Percentiles rank a stretch among this genome's conserved stretches.
Evolutionary conservation across 2,113 vertebrate genomes (phyloP).

Genomic region (Micronycteris hirsuta): DNA sequence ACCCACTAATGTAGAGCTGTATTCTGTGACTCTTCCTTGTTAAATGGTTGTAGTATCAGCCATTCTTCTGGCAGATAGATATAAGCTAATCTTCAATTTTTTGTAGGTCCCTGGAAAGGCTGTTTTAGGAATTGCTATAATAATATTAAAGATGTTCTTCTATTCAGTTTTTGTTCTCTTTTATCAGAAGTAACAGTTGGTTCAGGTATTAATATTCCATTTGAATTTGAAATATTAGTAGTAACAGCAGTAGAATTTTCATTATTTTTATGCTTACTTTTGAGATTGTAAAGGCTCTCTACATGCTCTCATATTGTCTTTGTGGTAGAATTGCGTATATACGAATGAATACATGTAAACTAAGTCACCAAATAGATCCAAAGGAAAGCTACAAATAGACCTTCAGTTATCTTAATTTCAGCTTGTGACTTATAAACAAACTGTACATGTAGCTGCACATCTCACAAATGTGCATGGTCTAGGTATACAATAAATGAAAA

Average conservation of each 20-base stretch:
- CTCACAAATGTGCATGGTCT: not conserved
- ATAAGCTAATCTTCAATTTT: not conserved
- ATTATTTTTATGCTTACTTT: not conserved
- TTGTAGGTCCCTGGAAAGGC: not conserved
- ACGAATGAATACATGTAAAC: not conserved
- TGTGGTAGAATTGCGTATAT: not conserved
- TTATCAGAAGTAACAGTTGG: not conserved
- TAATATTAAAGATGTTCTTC: not conserved
- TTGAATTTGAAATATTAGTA: not conserved
- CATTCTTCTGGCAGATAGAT: not conserved
- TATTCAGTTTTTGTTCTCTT: not conserved
- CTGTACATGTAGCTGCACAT: not conserved
- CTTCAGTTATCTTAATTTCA: not conserved
- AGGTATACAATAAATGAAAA: not conserved
- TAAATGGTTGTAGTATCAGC: not conserved
- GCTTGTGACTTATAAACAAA: not conserved
- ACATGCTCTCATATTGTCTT: not conserved
- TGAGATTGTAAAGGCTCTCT: not conserved
- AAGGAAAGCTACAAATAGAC: not conserved
- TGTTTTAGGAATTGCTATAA: not conserved
- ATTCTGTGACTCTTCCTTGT: not conserved
- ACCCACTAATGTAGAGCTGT: not conserved
- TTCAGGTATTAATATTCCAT: not conserved
- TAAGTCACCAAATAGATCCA: not conserved
- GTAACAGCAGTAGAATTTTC: not conserved